Evolutionary conservation across 2,797 vertebrate species (phyloP), one percentile per base, ranked within the genome.

Genomic region (Rhadinocentrus ornatus): DNA sequence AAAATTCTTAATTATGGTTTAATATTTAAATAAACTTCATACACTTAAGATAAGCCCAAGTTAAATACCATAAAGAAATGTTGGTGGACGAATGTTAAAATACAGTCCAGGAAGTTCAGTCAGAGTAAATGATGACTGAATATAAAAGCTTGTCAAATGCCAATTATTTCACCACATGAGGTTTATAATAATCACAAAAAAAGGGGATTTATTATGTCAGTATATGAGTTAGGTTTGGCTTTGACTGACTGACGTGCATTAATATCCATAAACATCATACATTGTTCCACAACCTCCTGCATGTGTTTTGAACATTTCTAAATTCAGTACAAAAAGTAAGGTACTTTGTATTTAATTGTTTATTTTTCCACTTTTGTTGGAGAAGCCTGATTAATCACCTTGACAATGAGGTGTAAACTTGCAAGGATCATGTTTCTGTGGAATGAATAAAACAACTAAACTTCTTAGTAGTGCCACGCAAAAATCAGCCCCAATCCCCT

Each of bases 71-170:
- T 13, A 18, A 41, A 44, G 46, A 35, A 29, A 46, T 60, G 35
- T 34, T 6, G 46, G 50, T 27, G 32, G 62, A 32, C 16, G 32
- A 66, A 31, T 34, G 29, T 37, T 64, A 37, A 62, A 39, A 48
- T 63, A 54, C 20, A 46, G 50, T 65, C 24, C 60, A 63, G 46
- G 46, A 62, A 73, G 39, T 27, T 41, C 71, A 57, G 59, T 52
- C 62, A 35, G 56, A 61, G 31, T 66, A 56, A 58, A 62, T 55
- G 50, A 67, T 52, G 27, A 65, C 41, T 32, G 20, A 62, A 69
- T 53, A 66, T 77, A 62, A 62, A 67, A 57, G 52, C 63, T 57
- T 37, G 41, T 77, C 27, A 34, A 56, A 66, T 24, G 56, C 39
- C 56, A 50, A 66, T 66, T 39, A 66, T 54, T 34, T 76, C 50